Percentiles rank a stretch among this genome's conserved stretches.
phyloP scores from a whole-genome alignment of 1,140 invertebrate genomes.

The Listronotus oregonensis region DNA sequence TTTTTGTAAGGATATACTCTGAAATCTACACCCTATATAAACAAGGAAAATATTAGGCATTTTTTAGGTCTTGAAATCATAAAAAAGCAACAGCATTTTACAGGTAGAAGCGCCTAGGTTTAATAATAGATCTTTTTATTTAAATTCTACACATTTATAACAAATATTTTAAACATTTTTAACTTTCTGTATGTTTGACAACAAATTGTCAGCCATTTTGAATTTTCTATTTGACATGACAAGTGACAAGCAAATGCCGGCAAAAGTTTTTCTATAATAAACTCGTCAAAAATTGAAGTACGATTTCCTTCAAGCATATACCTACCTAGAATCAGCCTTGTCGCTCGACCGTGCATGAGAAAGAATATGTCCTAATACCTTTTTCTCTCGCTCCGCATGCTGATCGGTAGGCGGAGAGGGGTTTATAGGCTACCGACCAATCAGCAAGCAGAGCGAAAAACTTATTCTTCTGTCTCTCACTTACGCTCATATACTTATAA shows the following conservation, averaged over 20 bases:
- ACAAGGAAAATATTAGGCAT: not conserved
- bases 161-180: not conserved
- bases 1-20: slow-evolving; percentile 12
- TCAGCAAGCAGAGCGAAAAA: no score
- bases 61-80: slow-evolving; percentile 9
- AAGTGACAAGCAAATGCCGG: not conserved
- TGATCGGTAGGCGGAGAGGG: no score
- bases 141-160: no score
- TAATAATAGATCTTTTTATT: no score
- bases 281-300: not conserved
- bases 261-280: slow-evolving; percentile 2
- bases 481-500: no score
- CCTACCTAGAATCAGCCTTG: no score
- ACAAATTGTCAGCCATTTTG: slow-evolving; percentile 10
- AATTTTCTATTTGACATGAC: slow-evolving; percentile 1
- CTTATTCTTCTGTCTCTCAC: no score
- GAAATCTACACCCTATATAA: slow-evolving; percentile 12
- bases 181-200: slow-evolving; percentile 1
- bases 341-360: no score
- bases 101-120: not conserved
- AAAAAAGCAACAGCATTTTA: slow-evolving; percentile 12
- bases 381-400: no score
- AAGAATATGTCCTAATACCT: no score
- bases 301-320: no score
- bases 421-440: no score